Conservation (phyloP, 2,888 invertebrate species). For the Phymatocera aterrima region DNA sequence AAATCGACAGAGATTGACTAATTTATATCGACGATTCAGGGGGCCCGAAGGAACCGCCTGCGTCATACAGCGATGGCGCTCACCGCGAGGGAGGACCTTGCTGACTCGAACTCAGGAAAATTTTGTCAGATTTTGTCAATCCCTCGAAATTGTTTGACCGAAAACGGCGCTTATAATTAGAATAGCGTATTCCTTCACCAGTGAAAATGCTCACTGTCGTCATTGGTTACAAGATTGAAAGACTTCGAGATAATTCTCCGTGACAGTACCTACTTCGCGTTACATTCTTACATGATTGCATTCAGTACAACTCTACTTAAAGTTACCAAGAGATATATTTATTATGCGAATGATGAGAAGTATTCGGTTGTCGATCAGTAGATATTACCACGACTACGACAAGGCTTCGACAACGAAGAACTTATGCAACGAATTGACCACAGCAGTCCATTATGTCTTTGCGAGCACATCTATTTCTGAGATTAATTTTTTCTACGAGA, state of each 20-base stretch:
- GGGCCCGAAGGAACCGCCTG: background rate
- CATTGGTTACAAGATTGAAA: background rate
- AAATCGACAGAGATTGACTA: conserved; percentile 45
- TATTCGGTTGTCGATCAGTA: too few relatives aligned
- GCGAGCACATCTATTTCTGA: background rate
- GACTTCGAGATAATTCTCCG: background rate
- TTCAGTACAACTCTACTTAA: background rate
- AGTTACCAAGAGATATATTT: background rate
- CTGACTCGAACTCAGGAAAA: background rate
- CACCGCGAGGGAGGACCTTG: background rate
- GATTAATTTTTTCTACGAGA: background rate
- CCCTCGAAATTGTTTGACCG: background rate
- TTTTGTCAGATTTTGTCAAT: background rate
- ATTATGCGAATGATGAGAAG: too few relatives aligned
- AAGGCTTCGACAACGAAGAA: too few relatives aligned
- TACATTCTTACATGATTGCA: too few relatives aligned
- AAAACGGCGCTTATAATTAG: background rate
- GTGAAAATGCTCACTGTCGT: background rate
- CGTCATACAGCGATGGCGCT: background rate
- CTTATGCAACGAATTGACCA: too few relatives aligned
- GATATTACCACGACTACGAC: too few relatives aligned
- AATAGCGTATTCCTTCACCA: background rate
- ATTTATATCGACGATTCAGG: conserved; percentile 32
- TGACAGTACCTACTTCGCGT: too few relatives aligned
- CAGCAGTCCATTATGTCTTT: too few relatives aligned